Conservation (phyloP, 2,888 invertebrate genomes). For the Leptogaster cylindrica region DNA sequence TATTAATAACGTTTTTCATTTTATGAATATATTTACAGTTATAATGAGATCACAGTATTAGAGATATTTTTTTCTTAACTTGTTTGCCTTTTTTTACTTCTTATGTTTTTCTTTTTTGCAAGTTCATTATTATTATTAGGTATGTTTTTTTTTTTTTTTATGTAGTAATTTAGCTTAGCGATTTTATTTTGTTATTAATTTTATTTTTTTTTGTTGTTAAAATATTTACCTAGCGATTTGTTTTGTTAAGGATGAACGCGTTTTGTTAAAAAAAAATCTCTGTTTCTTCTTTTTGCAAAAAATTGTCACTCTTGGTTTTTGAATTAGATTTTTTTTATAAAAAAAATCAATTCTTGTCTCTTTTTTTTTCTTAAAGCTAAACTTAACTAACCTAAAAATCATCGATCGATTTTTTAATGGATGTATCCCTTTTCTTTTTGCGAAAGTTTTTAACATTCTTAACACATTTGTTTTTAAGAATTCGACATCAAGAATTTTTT, state of each 20-base stretch:
- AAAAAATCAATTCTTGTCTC: slow-evolving; percentile 5
- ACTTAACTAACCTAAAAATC: slow-evolving; percentile 18
- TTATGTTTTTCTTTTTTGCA: slow-evolving; percentile 38
- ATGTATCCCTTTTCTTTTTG: too few species aligned
- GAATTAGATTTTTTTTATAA: neutral
- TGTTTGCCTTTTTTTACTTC: slow-evolving; percentile 42
- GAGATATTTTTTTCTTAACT: slow-evolving; percentile 55
- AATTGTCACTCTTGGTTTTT: neutral
- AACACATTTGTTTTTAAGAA: too few species aligned
- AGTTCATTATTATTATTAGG: slow-evolving; percentile 48
- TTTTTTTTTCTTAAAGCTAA: slow-evolving; percentile 3
- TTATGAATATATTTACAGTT: slow-evolving; percentile 57
- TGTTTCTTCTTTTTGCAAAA: too few species aligned
- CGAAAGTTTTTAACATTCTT: too few species aligned
- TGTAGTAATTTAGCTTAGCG: slow-evolving; percentile 51
- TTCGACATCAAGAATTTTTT: too few species aligned
- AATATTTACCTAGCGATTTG: slow-evolving; percentile 39
- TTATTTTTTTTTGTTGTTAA: slow-evolving; percentile 35
- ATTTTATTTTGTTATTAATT: slow-evolving; percentile 43
- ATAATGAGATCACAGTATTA: slow-evolving; percentile 63
- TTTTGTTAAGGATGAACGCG: slow-evolving; percentile 44
- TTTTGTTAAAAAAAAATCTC: too few species aligned
- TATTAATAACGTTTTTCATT: slow-evolving; percentile 31
- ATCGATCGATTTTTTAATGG: slow-evolving; percentile 23
- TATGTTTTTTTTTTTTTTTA: slow-evolving; percentile 47